phyloP scores from a whole-genome alignment of 1,140 invertebrate genomes.

The Lerema accius region DNA sequence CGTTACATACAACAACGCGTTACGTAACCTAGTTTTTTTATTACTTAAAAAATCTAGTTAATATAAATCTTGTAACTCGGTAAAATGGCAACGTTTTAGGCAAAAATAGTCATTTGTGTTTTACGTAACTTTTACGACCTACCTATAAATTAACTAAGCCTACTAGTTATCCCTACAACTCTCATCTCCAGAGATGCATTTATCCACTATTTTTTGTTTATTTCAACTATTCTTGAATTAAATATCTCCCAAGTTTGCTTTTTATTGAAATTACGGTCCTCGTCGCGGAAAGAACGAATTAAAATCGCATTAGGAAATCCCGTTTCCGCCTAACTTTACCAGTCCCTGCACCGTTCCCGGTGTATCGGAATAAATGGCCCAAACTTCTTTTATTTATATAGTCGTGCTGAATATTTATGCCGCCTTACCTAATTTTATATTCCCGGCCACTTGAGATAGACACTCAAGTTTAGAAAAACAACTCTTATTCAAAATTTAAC shows the following conservation, averaged over 20 bases:
- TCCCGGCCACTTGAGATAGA: slow-evolving; percentile 37
- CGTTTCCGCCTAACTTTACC: slow-evolving; percentile 77
- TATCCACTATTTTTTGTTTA: not conserved
- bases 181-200: too few relatives aligned
- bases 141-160: too few relatives aligned
- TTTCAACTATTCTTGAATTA: slow-evolving; percentile 36
- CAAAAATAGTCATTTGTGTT: too few relatives aligned
- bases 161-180: too few relatives aligned
- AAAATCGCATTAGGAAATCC: slow-evolving; percentile 80
- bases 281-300: slow-evolving; percentile 70
- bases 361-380: slow-evolving; percentile 79
- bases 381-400: slow-evolving; percentile 80
- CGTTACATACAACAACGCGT: too few relatives aligned
- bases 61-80: too few relatives aligned
- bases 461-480: slow-evolving; percentile 30
- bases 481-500: not conserved
- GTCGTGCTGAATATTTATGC: slow-evolving; percentile 78
- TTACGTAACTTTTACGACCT: too few relatives aligned
- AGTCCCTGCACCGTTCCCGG: slow-evolving; percentile 69
- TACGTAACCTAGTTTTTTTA: too few relatives aligned
- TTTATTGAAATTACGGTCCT: slow-evolving; percentile 69
- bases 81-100: too few relatives aligned
- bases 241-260: slow-evolving; percentile 62
- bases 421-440: slow-evolving; percentile 66
- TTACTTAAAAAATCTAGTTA: too few relatives aligned